A percentile compares a stretch with the other conserved stretches of the same genome.
Evolutionary conservation across 2,797 vertebrate species (phyloP).

Genomic region (Octomys mimax): DNA sequence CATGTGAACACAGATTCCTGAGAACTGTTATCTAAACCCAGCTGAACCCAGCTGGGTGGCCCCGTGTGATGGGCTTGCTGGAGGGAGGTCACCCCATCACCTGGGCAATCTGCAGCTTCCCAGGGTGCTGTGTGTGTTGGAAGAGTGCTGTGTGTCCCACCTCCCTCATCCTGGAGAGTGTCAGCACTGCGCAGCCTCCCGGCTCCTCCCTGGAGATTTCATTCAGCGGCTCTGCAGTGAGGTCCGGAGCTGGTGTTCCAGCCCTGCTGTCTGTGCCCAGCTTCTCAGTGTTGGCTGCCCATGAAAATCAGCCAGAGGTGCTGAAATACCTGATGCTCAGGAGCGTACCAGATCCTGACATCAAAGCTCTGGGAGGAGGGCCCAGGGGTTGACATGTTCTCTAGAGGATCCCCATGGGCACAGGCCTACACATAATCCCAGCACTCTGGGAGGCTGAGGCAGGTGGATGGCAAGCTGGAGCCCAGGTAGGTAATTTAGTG

Average conservation of each 20-base stretch:
- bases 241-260: not conserved
- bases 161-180: not conserved
- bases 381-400: not conserved
- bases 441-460: not conserved
- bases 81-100: not conserved
- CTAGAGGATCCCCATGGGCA: not conserved
- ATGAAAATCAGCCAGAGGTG: not conserved
- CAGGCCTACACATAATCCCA: not conserved
- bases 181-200: not conserved
- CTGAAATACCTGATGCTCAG: not conserved
- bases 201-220: not conserved
- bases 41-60: not conserved
- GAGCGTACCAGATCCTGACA: not conserved
- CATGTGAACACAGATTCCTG: not conserved
- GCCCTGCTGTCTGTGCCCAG: not conserved
- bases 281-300: not conserved
- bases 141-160: not conserved
- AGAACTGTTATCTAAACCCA: not conserved
- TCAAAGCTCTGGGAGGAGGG: not conserved
- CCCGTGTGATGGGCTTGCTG: not conserved
- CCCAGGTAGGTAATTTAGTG: not conserved
- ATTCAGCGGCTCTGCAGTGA: not conserved
- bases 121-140: accelerated
- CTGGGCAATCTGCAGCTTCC: not conserved
- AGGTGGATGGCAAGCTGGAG: not conserved